These are phyloP conservation scores for Leptopilina syphax DNA, from an alignment of 2,888 invertebrate genomes.

Conservation along the genomic window DNA sequence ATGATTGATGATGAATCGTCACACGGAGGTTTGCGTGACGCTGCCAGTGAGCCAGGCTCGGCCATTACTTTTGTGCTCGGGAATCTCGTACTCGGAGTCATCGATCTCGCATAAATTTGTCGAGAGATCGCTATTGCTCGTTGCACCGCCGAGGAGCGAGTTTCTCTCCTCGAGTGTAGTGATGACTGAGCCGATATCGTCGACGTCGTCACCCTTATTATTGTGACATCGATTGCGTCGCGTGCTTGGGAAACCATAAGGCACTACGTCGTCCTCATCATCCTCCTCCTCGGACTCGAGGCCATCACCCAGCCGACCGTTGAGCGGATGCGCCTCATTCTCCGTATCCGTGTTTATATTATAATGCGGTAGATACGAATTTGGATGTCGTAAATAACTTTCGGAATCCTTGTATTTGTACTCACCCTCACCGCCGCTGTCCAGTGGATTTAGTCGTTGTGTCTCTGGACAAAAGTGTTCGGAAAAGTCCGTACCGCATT, in stretches of 20 bases:
- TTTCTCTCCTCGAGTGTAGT: constrained; percentile 86
- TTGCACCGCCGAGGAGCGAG: constrained; percentile 84
- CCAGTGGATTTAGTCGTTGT: constrained; percentile 81
- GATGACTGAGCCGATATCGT: constrained; percentile 84
- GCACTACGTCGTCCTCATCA: constrained; percentile 76
- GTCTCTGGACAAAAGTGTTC: constrained; percentile 79
- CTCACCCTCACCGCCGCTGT: constrained; percentile 81
- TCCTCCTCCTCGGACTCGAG: constrained; percentile 73
- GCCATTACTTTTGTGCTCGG: constrained; percentile 75
- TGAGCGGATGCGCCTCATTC: constrained; percentile 77
- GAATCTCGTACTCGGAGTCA: constrained; percentile 87
- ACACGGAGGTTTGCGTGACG: constrained; percentile 77
- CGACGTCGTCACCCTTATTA: constrained; percentile 75
- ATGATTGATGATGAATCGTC: constrained; percentile 62
- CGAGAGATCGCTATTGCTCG: constrained; percentile 91
- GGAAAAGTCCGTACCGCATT: constrained; percentile 81
- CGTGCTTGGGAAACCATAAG: constrained; percentile 78
- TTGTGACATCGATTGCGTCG: constrained; percentile 75
- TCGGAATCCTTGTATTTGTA: constrained; percentile 79
- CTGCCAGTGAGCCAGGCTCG: constrained; percentile 73
- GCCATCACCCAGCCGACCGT: constrained; percentile 73
- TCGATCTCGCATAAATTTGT: constrained; percentile 95
- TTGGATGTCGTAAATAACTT: constrained; percentile 89
- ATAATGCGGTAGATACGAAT: constrained; percentile 88
- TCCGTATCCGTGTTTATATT: constrained; percentile 84